Conservation (phyloP, 2,888 invertebrate species). For the Rhorus exstirpatorius region DNA sequence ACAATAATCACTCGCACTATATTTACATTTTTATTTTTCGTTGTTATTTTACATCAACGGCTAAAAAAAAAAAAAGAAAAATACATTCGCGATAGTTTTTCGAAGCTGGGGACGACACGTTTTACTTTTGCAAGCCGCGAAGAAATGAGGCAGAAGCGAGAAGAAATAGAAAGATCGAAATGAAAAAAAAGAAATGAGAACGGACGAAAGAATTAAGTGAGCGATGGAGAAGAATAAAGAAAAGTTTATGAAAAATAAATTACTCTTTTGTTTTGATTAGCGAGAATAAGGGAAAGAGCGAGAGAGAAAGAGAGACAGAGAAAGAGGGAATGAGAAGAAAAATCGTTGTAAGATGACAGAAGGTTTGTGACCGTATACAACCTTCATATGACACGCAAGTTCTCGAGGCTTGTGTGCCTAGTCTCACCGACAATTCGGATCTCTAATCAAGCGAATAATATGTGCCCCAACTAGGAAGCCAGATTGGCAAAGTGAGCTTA, state of each 20-base stretch:
- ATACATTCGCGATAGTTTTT: neutral
- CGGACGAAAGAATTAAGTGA: neutral
- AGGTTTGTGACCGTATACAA: constrained; percentile 68
- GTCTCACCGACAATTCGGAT: constrained; percentile 78
- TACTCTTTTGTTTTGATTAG: too few relatives aligned
- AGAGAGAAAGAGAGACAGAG: constrained; percentile 2
- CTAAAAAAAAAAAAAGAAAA: neutral
- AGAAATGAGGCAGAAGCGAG: neutral
- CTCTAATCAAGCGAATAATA: constrained; percentile 82
- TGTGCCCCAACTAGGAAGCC: constrained; percentile 83
- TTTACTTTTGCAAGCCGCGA: neutral
- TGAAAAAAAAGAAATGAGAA: constrained; percentile 7
- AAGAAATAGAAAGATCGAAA: neutral
- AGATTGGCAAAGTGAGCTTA: constrained; percentile 78
- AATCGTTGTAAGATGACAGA: constrained; percentile 44
- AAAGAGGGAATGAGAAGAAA: constrained; percentile 32
- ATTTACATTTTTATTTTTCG: neutral
- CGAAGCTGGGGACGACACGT: neutral
- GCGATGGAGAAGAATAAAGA: constrained; percentile 10
- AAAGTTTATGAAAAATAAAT: neutral
- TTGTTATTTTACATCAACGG: neutral
- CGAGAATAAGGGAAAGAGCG: neutral
- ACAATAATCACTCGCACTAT: neutral
- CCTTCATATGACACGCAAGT: constrained; percentile 70
- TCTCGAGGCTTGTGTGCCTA: constrained; percentile 72